Evolutionary conservation across 2,888 invertebrate genomes (phyloP).

Genomic region (Empis livida): DNA sequence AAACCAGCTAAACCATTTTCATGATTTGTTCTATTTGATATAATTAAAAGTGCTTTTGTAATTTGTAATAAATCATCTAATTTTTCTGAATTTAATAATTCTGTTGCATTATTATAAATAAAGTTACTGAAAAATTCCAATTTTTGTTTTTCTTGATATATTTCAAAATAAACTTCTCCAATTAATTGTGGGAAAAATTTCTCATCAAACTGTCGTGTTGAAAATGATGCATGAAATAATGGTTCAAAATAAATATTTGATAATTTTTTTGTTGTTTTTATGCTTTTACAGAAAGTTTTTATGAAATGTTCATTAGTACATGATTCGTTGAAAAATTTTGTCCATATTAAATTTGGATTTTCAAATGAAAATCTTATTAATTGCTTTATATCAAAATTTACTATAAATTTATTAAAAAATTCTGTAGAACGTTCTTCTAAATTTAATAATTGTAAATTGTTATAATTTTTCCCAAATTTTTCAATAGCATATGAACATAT

Average conservation of each 20-base stretch:
- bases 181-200: constrained; percentile 18
- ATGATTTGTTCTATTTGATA: constrained; percentile 14
- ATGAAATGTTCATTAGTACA: constrained; percentile 18
- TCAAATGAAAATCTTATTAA: constrained; percentile 22
- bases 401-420: constrained; percentile 22
- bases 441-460: constrained; percentile 13
- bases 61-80: constrained; percentile 15
- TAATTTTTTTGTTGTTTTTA: constrained; percentile 15
- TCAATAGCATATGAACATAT: constrained; percentile 17
- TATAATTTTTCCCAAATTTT: constrained; percentile 14
- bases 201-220: constrained; percentile 1
- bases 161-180: constrained; percentile 18
- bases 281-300: constrained; percentile 16
- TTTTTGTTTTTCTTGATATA: constrained; percentile 18
- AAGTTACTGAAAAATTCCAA: constrained; percentile 21
- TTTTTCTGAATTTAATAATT: constrained; percentile 16
- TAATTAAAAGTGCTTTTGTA: constrained; percentile 20
- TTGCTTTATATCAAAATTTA: constrained; percentile 16
- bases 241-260: constrained; percentile 17
- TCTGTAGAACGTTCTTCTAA: constrained; percentile 17
- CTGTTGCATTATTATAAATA: constrained; percentile 19
- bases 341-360: constrained; percentile 19
- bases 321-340: constrained; percentile 20
- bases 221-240: constrained; percentile 12
- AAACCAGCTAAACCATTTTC: constrained; percentile 9